Evolutionary conservation across 2,113 vertebrate genomes (phyloP).

Genomic region (Fulica atra): DNA sequence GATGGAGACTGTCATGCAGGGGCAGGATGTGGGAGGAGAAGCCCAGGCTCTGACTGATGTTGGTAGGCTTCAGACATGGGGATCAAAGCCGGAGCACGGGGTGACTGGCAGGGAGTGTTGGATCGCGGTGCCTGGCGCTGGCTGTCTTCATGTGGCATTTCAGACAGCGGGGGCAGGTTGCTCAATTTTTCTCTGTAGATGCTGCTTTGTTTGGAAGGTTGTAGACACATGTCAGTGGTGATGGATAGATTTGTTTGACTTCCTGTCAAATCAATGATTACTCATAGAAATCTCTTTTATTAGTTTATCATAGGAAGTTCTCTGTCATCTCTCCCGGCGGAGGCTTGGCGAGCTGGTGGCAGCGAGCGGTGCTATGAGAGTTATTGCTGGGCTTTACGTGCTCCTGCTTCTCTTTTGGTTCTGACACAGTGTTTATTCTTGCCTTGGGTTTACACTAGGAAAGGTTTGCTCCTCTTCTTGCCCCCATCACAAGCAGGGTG

Average conservation of each 20-base stretch:
- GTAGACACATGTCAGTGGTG: slow-evolving; percentile 65
- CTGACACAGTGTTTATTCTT: slow-evolving; percentile 1
- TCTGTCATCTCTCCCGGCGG: slow-evolving; percentile 55
- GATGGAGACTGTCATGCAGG: not conserved
- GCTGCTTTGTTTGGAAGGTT: slow-evolving; percentile 58
- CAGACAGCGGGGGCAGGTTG: slow-evolving; percentile 42
- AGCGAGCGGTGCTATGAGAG: not conserved
- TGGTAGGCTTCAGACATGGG: not conserved
- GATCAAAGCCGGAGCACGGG: not conserved
- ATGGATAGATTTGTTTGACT: slow-evolving; percentile 73
- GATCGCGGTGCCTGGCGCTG: not conserved
- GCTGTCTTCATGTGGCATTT: slow-evolving; percentile 31
- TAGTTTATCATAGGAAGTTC: slow-evolving; percentile 72
- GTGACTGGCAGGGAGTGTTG: not conserved
- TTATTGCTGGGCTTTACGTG: slow-evolving; percentile 11
- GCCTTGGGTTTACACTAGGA: not conserved
- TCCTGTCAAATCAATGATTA: slow-evolving; percentile 74
- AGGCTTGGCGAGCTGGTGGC: slow-evolving; percentile 40
- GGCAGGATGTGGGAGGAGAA: slow-evolving; percentile 32
- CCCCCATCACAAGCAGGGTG: not conserved
- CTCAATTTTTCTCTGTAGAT: slow-evolving; percentile 23
- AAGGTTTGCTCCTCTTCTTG: not conserved
- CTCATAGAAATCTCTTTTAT: slow-evolving; percentile 73
- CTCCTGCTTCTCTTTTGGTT: not conserved
- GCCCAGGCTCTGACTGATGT: not conserved